These are phyloP conservation scores for Penaeus vannamei DNA, from an alignment of 1,140 invertebrate species.

Conservation along the genomic window DNA sequence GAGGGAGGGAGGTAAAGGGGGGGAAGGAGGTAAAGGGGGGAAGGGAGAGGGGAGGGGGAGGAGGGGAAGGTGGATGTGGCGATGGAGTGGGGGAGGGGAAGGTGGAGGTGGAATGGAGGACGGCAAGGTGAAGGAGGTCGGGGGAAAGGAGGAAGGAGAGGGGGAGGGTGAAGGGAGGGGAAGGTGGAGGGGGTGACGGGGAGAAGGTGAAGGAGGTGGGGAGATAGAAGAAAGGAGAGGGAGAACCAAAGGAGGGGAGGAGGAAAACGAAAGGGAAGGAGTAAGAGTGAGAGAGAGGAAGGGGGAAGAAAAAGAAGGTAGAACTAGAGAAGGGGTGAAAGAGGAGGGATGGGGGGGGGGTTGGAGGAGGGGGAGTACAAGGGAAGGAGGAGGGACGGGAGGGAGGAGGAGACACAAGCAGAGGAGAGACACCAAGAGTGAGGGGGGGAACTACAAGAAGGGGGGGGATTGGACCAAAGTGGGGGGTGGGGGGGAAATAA, in stretches of 20 bases:
- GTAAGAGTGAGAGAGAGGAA: background rate
- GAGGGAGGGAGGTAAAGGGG: background rate
- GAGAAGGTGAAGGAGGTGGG: no score
- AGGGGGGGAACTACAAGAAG: background rate
- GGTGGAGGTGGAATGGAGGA: background rate
- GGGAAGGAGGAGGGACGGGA: background rate
- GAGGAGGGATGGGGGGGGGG: background rate
- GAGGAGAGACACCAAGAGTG: background rate
- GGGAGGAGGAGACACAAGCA: background rate
- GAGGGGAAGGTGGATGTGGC: no score
- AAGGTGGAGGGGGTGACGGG: no score
- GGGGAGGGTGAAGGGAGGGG: background rate
- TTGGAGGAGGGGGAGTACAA: background rate
- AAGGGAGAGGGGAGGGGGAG: background rate
- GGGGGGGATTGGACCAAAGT: background rate
- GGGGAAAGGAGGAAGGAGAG: background rate
- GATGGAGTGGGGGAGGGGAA: background rate
- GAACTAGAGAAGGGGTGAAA: background rate
- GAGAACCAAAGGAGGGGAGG: background rate
- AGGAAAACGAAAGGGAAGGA: background rate
- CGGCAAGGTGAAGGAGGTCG: background rate
- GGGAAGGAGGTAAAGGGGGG: background rate
- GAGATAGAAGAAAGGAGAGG: background rate
- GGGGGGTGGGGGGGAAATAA: background rate
- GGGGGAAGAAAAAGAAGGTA: background rate